A percentile compares a stretch with the other conserved stretches of the same genome.
phyloP scores from a whole-genome alignment of 2,113 vertebrate genomes.

The Megaceryle maxima region DNA sequence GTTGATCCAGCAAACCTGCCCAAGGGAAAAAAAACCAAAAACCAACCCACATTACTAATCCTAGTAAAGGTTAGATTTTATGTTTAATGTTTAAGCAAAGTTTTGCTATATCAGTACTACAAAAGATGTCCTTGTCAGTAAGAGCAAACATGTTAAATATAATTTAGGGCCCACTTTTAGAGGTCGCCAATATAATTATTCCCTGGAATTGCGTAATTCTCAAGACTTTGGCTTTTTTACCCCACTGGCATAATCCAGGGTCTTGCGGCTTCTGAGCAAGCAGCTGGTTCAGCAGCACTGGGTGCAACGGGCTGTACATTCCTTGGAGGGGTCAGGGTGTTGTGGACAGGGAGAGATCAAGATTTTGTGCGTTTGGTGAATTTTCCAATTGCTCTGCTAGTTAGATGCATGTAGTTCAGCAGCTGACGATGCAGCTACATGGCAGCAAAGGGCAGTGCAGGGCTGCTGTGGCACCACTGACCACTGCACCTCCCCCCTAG shows the following conservation, averaged over 20 bases:
- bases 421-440: neutral
- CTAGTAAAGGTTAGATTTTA: neutral
- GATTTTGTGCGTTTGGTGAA: neutral
- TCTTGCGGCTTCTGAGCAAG: neutral
- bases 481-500: neutral
- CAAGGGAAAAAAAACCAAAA: neutral
- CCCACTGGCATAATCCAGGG: neutral
- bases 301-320: neutral
- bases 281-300: rapidly evolving
- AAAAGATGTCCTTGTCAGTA: neutral
- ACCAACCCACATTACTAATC: neutral
- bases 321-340: neutral
- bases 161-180: neutral
- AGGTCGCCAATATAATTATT: neutral
- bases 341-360: rapidly evolving
- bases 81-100: neutral
- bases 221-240: neutral
- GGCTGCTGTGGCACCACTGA: neutral
- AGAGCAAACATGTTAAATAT: neutral
- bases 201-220: neutral
- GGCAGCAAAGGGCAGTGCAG: rapidly evolving
- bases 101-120: neutral
- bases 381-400: neutral
- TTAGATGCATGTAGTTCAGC: neutral
- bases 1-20: neutral